Base-by-base conservation (phyloP, 2,113 vertebrate species). In the Mesoclemmys tuberculata region DNA sequence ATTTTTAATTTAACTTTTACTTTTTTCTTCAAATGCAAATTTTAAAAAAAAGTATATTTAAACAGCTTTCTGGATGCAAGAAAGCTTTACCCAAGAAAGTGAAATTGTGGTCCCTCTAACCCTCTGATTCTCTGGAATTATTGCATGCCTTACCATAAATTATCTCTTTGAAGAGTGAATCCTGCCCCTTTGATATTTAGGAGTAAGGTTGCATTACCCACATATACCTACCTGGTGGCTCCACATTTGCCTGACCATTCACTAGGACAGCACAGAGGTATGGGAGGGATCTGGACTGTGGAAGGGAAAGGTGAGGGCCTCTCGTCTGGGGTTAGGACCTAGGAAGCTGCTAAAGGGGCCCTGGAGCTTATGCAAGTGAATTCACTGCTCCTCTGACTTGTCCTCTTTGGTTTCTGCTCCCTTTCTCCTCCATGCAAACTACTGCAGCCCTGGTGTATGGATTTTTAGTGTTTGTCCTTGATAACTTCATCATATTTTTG, bases 371-470 rank as follows among this genome's bases (percentile, higher is more conserved):
- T 46, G 46, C 46, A 68, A 4, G 18, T 52, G 61, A 68, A 18
- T 9, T 68, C 16, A 35, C 16, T 64, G 31, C 6, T 6, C 6
- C 31, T 35, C 61, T 8, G 38, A 21, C 38, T 74, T 24, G n/a
- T 81, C 61, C 35, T 8, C 5, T 48, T 2, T n/a, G 61, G 1
- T 52, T 88, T 82, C 41, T 74, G 82, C 81, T 6, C 27, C 5
- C 2, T 8, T 68, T 51, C 35, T 75, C 11, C 51, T 44, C 16
- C 81, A 21, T n/a, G 26, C 12, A 49, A 12, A 24, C 6, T 11
- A 75, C 21, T 75, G 11, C 14, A 75, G 21, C 22, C 24, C 41
- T 0, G 0, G 4, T 12, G 35, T 2, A 19, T 58, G 24, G 5
- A 14, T 48, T 68, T 58, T 77, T 46, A 26, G 10, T 29, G 24